A percentile compares a stretch with the other conserved stretches of the same genome.
Evolutionary conservation across 2,888 invertebrate genomes (phyloP).

Genomic region (Hirtodrosophila alboralis): DNA sequence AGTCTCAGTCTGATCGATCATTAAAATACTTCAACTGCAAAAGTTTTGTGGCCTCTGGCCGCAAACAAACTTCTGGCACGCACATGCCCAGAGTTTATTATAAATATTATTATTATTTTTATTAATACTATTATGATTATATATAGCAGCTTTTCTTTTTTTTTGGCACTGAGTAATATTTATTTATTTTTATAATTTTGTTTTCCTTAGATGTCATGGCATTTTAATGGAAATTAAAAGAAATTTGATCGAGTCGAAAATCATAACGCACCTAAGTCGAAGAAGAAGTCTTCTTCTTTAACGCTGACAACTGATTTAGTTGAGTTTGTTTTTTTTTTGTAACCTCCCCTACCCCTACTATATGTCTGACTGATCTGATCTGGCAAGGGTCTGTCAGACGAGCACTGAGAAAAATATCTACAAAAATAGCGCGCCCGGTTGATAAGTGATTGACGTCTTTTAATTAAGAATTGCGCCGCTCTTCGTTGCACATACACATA

Average conservation of each 20-base stretch:
- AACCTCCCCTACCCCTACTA: background rate
- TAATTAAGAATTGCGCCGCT: constrained; percentile 79
- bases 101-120: constrained; percentile 36
- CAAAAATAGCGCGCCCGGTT: constrained; percentile 70
- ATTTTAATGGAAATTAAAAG: constrained; percentile 71
- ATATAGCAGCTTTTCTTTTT: constrained; percentile 2
- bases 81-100: constrained; percentile 39
- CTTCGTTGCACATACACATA: constrained; percentile 72
- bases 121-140: constrained; percentile 20
- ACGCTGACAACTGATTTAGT: constrained; percentile 58
- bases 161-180: constrained; percentile 37
- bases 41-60: constrained; percentile 37
- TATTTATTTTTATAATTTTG: constrained; percentile 65
- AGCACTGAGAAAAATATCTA: constrained; percentile 52
- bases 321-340: constrained; percentile 17
- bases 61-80: constrained; percentile 49
- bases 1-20: constrained; percentile 39
- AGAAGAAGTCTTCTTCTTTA: background rate
- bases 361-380: constrained; percentile 25
- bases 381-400: constrained; percentile 52
- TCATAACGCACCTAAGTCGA: constrained; percentile 67
- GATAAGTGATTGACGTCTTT: constrained; percentile 80
- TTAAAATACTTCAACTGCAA: constrained; percentile 51
- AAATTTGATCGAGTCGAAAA: constrained; percentile 77
- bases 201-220: constrained; percentile 66